Conservation (phyloP, 2,797 vertebrate species). For the Adrianichthys oophorus region DNA sequence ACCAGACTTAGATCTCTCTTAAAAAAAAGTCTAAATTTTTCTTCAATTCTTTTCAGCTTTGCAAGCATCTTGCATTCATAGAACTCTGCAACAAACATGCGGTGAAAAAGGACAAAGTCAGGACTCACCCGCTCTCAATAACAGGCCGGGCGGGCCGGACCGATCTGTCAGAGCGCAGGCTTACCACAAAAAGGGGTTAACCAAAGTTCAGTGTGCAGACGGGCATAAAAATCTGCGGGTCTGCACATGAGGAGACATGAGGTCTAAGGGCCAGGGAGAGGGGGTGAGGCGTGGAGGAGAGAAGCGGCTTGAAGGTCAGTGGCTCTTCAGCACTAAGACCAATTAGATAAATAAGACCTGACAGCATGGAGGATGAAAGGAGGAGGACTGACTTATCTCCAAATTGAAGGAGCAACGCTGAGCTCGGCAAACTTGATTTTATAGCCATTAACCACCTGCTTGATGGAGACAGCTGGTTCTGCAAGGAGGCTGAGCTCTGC, state of each 20-base stretch:
- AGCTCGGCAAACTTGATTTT: slow-evolving; percentile 59
- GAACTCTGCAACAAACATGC: no score
- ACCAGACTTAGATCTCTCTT: no score
- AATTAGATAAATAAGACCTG: slow-evolving; percentile 81
- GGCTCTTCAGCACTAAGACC: slow-evolving; percentile 75
- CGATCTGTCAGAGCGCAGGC: slow-evolving; percentile 49
- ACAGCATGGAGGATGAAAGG: slow-evolving; percentile 77
- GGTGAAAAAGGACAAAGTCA: no score
- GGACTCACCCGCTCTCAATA: slow-evolving; percentile 2
- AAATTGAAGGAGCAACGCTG: slow-evolving; percentile 56
- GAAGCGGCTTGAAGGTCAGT: slow-evolving; percentile 58
- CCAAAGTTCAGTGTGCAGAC: slow-evolving; percentile 71
- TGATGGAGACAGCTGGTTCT: slow-evolving; percentile 46
- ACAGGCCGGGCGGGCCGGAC: slow-evolving; percentile 38
- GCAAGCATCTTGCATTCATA: no score
- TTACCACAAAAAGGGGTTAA: slow-evolving; percentile 60
- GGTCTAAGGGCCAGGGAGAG: slow-evolving; percentile 38
- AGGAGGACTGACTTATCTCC: slow-evolving; percentile 60
- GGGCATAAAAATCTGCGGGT: slow-evolving; percentile 52
- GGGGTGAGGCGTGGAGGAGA: slow-evolving; percentile 15
- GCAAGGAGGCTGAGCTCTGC: slow-evolving; percentile 43
- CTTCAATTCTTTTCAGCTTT: no score
- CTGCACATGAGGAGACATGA: slow-evolving; percentile 56
- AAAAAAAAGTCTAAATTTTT: no score
- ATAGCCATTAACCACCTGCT: slow-evolving; percentile 74